Evolutionary conservation across 2,113 vertebrate species (phyloP).

Genomic region (Polypterus senegalus): DNA sequence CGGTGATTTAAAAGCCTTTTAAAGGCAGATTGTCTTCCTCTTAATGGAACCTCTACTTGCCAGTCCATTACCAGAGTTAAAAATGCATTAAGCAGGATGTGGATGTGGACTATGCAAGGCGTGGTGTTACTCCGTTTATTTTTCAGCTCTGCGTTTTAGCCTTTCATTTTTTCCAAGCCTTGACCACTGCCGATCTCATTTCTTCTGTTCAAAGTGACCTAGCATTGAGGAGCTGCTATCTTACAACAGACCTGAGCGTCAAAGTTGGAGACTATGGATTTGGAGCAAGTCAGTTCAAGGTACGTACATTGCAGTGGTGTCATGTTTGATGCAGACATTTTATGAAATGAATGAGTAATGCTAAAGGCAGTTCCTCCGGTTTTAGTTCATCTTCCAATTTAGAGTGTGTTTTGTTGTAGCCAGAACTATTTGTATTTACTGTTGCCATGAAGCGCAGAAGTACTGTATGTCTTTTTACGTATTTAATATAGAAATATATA

Average conservation of each 20-base stretch:
- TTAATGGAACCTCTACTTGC: neutral
- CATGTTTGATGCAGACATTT: too few species aligned
- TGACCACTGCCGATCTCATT: neutral
- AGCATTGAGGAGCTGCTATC: conserved; percentile 86
- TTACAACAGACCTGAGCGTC: conserved; percentile 85
- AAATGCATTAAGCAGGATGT: conserved; percentile 1
- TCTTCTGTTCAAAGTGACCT: conserved; percentile 61
- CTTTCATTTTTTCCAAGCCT: neutral
- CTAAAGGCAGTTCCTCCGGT: too few species aligned
- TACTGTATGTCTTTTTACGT: too few species aligned
- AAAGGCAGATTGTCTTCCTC: too few species aligned
- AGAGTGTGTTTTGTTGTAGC: too few species aligned
- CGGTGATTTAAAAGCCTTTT: neutral
- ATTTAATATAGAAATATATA: too few species aligned
- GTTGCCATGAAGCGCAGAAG: too few species aligned
- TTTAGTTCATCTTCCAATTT: too few species aligned
- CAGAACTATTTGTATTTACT: too few species aligned
- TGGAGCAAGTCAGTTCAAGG: conserved; percentile 83
- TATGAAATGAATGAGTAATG: too few species aligned
- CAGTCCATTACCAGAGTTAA: conserved; percentile 15
- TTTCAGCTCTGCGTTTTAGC: neutral
- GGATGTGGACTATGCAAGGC: neutral
- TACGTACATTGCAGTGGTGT: conserved; percentile 32
- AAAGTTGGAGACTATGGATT: conserved; percentile 94
- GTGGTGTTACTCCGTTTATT: neutral